phyloP scores from a whole-genome alignment of 2,888 invertebrate species.

The Drosophila anomalata region DNA sequence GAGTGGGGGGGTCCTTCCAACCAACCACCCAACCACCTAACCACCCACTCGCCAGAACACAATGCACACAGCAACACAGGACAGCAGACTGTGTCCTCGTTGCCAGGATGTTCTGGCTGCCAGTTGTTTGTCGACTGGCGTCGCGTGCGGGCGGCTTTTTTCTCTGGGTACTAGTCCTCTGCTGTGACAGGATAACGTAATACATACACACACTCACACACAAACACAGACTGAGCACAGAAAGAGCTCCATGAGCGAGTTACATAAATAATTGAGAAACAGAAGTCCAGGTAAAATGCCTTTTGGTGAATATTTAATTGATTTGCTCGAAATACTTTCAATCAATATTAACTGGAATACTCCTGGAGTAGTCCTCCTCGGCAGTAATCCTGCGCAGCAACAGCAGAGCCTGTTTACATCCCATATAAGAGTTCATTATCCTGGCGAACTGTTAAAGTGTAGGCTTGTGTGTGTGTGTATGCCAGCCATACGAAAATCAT shows the following conservation, averaged over 20 bases:
- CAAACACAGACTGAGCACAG: background rate
- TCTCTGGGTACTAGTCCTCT: constrained; percentile 13
- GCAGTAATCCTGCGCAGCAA: constrained; percentile 51
- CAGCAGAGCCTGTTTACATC: constrained; percentile 33
- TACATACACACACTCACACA: background rate
- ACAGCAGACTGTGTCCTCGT: constrained; percentile 34
- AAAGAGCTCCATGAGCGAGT: constrained; percentile 31
- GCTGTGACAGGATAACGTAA: constrained; percentile 20
- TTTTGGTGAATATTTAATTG: constrained; percentile 53
- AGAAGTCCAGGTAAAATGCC: constrained; percentile 35
- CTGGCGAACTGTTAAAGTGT: constrained; percentile 48
- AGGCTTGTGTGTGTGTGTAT: constrained; percentile 24
- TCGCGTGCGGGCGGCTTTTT: constrained; percentile 65
- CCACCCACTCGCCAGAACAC: constrained; percentile 21
- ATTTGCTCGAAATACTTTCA: constrained; percentile 34
- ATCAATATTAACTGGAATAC: constrained; percentile 38
- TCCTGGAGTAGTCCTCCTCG: constrained; percentile 10
- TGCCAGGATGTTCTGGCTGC: constrained; percentile 47
- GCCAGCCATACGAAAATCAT: constrained; percentile 65
- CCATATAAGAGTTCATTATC: constrained; percentile 75
- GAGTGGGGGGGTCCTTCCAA: constrained; percentile 20
- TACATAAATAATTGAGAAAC: constrained; percentile 44
- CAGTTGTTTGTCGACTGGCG: constrained; percentile 75
- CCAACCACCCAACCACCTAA: constrained; percentile 34
- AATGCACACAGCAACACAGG: constrained; percentile 34